Percentiles rank a stretch among this genome's conserved stretches.
These are phyloP conservation scores for Camelus dromedarius DNA, from an alignment of 2,113 vertebrate genomes.

Conservation along the genomic window DNA sequence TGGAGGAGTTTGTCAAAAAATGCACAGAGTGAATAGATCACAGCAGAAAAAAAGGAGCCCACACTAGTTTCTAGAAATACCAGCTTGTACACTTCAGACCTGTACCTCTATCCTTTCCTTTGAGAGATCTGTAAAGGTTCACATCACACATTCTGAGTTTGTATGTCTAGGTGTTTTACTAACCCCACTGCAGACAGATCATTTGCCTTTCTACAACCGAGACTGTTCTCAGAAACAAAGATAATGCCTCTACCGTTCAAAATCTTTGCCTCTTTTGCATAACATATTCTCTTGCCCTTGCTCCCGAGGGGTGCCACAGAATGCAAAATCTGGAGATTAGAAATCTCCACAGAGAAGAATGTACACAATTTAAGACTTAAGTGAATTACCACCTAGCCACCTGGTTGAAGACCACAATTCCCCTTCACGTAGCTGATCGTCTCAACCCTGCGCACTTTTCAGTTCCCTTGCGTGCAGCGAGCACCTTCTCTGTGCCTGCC, in stretches of 20 bases:
- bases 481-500: accelerated
- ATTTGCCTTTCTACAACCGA: neutral
- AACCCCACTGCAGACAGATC: accelerated
- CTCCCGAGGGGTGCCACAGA: neutral
- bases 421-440: neutral
- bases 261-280: neutral
- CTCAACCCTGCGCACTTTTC: neutral
- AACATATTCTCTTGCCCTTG: accelerated
- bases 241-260: accelerated
- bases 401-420: accelerated
- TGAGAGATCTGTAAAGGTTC: neutral
- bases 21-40: conserved; percentile 62
- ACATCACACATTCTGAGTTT: neutral
- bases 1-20: conserved; percentile 79
- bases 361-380: neutral
- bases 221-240: neutral
- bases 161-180: neutral
- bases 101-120: neutral
- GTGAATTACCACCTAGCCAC: neutral
- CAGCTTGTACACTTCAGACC: neutral
- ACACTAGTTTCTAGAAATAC: conserved; percentile 62
- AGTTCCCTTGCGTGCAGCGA: accelerated
- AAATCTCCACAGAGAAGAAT: neutral
- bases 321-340: neutral
- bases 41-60: conserved; percentile 78